A percentile compares a stretch with the other conserved stretches of the same genome.
Conservation (phyloP, 2,888 invertebrate species). For the Sialis fuliginosa region DNA sequence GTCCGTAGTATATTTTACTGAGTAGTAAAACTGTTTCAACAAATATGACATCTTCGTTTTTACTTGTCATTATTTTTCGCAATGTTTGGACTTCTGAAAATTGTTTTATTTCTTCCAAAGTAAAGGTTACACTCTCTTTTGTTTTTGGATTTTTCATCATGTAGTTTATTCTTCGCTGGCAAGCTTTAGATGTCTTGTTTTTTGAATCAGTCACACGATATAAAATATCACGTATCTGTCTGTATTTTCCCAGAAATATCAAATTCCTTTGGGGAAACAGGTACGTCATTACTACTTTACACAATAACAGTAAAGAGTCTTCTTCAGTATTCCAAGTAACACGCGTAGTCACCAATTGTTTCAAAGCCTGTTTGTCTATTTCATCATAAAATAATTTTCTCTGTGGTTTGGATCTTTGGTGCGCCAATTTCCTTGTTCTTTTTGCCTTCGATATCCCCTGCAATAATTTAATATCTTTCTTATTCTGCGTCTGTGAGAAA, state of each 20-base stretch:
- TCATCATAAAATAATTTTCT: conserved; percentile 31
- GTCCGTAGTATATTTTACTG: background rate
- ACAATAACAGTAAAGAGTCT: conserved; percentile 47
- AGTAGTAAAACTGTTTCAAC: conserved; percentile 17
- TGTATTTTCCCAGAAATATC: conserved; percentile 24
- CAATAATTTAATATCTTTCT: conserved; percentile 1
- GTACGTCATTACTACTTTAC: conserved; percentile 42
- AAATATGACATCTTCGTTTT: conserved; percentile 11
- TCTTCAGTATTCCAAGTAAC: conserved; percentile 49
- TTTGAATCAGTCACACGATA: conserved; percentile 30
- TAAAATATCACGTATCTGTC: conserved; percentile 35
- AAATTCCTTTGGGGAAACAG: conserved; percentile 26
- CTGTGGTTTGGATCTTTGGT: conserved; percentile 7
- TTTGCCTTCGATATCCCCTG: background rate
- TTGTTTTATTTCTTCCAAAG: conserved; percentile 40
- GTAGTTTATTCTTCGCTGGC: conserved; percentile 42
- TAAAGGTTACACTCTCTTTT: conserved; percentile 36
- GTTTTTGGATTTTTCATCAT: conserved; percentile 38
- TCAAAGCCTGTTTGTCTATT: conserved; percentile 41
- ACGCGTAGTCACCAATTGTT: conserved; percentile 37
- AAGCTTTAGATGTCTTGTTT: conserved; percentile 52
- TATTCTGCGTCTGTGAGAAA: background rate
- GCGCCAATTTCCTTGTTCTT: conserved; percentile 3
- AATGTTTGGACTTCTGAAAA: conserved; percentile 31
- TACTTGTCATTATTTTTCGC: conserved; percentile 11